Base-by-base conservation (phyloP, 2,888 invertebrate species). In the Ophraella communa region DNA sequence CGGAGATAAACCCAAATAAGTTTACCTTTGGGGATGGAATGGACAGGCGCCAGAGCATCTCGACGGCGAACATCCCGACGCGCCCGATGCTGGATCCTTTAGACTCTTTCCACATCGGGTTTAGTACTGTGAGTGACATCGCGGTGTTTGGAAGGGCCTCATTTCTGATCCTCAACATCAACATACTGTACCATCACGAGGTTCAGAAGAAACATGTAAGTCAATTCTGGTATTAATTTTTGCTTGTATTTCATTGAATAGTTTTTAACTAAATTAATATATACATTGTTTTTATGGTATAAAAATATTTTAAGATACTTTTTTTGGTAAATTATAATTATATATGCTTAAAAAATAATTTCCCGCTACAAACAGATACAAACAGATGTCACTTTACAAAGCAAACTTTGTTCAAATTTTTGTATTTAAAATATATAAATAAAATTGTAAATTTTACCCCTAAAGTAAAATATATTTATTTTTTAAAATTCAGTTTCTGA, bases 101-200 rank as follows among this genome's bases (percentile, higher is more conserved):
- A 44, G 42, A 52, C 52, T 52, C 30, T 60, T 44, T 52, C 39
- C 44, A 73, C 67, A 68, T 68, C 68, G 71, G 69, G 74, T 80
- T 76, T 79, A 80, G 81, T 85, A 76, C 79, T 83, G 80, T 81
- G 78, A 72, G 74, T 68, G 79, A 78, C 77, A 81, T 80, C 81
- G 76, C 73, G 78, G 71, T 77, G 75, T 72, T 75, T 71, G 75
- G 81, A 78, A 82, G 83, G 81, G 81, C 76, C 72, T 30, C 11
- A 42, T 21, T 45, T 27, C 53, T n/a, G 21, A 20, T 53, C 49
- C 18, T 21, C 5, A n/a, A 3, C 17, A 11, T n/a, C 45, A 20
- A 27, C 30, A n/a, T 39, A 51, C 17, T 44, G 42, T 35, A 51
- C 14, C 42, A 52, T 10, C 52, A 52, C 60, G 60, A 60, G 33